Base-by-base conservation (phyloP, 2,888 invertebrate genomes). In the Agonopterix arenella region DNA sequence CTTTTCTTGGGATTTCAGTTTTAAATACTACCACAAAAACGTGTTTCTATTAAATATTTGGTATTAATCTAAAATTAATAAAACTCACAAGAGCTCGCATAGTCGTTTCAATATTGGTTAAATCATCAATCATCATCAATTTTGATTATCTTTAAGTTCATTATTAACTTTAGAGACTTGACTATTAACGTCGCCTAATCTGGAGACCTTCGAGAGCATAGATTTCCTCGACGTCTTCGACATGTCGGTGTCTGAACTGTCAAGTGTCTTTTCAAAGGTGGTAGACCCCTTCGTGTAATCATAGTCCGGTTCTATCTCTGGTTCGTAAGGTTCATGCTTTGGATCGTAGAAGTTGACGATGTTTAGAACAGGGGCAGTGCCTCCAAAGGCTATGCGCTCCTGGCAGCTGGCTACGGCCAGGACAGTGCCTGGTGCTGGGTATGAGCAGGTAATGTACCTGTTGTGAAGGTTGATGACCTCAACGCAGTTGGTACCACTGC, bases 391-490 rank as follows among this genome's bases (percentile, higher is more conserved):
- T 11, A 89, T 82, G 48, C 73, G 76, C 0, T 85, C 74, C 36
- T 80, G 71, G 56, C 76, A 60, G 52, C 88, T 88, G 36, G 83
- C 59, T 8, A 88, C 53, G 0, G 88, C 80, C 4, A 83, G 56
- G 2, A 89, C 61, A 0, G 76, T 58, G 1, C 89, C 89, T 0
- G 68, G 49, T 0, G 76, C 71, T 0, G 84, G 88, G 45, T 86
- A 88, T 0, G 84, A 85, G 50, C 86, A 89, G 8, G 74, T 58
- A 45, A 89, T 85, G 56, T 85, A 84, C 4, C 89, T 68, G 56
- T 89, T 84, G 64, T 89, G 84, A 0, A 89, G 73, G 55, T 89
- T 89, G 47, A 89, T 76, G 3, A 88, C 77, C 58, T 89, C 89
- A 0, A 89, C 68, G 55, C 84, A 82, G 37, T 74, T 79, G 2